Evolutionary conservation across 2,797 vertebrate species (phyloP).

Genomic region (Ciconia nigra): DNA sequence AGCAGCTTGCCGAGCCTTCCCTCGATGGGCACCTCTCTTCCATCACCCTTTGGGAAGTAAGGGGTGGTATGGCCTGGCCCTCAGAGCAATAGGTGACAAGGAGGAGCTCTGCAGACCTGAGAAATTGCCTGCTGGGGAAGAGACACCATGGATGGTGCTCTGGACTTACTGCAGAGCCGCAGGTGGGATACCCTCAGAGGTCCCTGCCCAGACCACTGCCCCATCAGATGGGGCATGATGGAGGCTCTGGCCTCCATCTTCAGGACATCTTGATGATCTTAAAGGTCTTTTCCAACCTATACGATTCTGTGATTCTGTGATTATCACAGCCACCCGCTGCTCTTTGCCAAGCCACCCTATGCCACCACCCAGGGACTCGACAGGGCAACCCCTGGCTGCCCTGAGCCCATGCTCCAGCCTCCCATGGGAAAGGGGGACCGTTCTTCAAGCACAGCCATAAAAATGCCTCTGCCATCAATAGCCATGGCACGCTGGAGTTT

Average conservation of each 20-base stretch:
- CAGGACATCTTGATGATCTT: neutral
- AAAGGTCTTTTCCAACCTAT: too few relatives aligned
- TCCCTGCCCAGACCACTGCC: neutral
- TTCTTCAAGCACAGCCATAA: neutral
- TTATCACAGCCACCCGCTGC: neutral
- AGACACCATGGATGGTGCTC: neutral
- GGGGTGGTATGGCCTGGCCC: neutral
- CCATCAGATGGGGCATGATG: neutral
- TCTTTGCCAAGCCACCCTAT: neutral
- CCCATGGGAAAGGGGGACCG: rapidly evolving
- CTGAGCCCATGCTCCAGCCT: neutral
- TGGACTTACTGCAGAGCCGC: neutral
- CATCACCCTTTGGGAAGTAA: neutral
- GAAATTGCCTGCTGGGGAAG: neutral
- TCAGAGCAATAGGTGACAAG: neutral
- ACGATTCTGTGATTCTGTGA: too few relatives aligned
- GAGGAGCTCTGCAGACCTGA: neutral
- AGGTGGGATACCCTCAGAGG: too few relatives aligned
- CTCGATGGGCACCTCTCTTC: neutral
- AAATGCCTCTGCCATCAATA: neutral
- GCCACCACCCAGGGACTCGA: neutral
- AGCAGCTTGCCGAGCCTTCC: neutral
- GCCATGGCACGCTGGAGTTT: neutral
- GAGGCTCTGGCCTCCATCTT: neutral
- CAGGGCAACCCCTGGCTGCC: neutral